These are phyloP conservation scores for Pithys albifrons DNA, from an alignment of 2,113 vertebrate genomes.

Conservation along the genomic window DNA sequence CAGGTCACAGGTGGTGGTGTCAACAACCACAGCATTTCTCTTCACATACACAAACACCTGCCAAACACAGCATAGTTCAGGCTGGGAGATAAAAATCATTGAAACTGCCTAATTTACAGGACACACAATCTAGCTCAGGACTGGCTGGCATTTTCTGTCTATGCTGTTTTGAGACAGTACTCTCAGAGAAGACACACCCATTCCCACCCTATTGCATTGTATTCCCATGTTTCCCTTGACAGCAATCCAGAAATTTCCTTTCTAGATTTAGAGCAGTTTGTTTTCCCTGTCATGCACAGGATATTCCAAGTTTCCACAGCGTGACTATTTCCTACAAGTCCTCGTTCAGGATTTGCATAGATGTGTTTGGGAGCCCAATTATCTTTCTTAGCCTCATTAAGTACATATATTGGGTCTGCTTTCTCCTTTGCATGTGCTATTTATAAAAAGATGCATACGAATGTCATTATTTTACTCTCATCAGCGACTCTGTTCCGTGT, in stretches of 20 bases:
- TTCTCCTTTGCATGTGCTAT: not conserved
- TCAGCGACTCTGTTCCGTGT: not conserved
- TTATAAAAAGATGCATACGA: not conserved
- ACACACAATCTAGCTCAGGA: not conserved
- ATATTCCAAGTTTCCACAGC: not conserved
- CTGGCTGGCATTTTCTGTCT: not conserved
- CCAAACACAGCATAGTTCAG: not conserved
- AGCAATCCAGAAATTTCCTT: not conserved
- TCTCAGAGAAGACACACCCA: not conserved
- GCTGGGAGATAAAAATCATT: not conserved
- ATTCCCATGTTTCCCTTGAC: not conserved
- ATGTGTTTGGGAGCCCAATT: not conserved
- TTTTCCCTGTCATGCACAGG: not conserved
- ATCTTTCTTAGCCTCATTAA: not conserved
- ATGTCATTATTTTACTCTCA: not conserved
- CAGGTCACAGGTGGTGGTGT: slow-evolving; percentile 90
- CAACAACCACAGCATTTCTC: slow-evolving; percentile 83
- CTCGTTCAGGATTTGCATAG: not conserved
- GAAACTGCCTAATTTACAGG: not conserved
- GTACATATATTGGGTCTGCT: not conserved
- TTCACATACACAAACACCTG: slow-evolving; percentile 90
- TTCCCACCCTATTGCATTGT: not conserved
- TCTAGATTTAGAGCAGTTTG: not conserved
- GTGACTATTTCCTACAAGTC: not conserved
- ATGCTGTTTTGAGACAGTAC: not conserved